Percentiles rank a stretch among this genome's conserved stretches.
Conservation (phyloP, 2,113 vertebrate genomes). For the Trogon surrucura region DNA sequence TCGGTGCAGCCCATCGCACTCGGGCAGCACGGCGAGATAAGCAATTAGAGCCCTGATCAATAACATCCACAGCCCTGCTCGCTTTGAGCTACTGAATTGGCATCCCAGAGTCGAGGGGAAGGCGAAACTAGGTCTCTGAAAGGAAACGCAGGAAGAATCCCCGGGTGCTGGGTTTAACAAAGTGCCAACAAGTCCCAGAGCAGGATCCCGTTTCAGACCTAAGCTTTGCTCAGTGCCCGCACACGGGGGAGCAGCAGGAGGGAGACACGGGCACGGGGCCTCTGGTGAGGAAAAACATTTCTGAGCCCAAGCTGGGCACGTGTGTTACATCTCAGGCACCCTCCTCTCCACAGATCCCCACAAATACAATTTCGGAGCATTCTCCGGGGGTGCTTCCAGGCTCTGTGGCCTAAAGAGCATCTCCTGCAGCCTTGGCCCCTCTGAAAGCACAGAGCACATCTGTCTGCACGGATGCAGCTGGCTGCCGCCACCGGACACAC, state of each 20-base stretch:
- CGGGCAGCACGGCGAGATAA: not conserved
- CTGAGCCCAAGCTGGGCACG: not conserved
- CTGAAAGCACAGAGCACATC: not conserved
- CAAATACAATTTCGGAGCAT: not conserved
- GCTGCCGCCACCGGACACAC: not conserved
- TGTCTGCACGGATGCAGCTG: not conserved
- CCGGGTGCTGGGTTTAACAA: not conserved
- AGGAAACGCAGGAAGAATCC: not conserved
- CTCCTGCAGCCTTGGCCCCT: not conserved
- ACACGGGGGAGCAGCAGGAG: not conserved
- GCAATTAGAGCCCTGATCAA: conserved; percentile 66
- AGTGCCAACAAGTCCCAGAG: not conserved
- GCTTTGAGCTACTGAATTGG: conserved; percentile 44
- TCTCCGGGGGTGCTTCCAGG: not conserved
- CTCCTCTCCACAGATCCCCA: not conserved
- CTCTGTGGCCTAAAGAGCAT: not conserved
- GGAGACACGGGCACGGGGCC: not conserved
- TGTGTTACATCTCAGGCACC: not conserved
- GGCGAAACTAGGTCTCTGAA: conserved; percentile 13
- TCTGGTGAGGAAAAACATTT: not conserved
- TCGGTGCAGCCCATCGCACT: not conserved
- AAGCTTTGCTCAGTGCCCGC: not conserved
- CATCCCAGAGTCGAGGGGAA: conserved; percentile 3
- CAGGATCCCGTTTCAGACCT: not conserved
- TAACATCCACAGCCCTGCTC: conserved; percentile 18